phyloP scores from a whole-genome alignment of 2,797 vertebrate species.

The Natrix natrix region DNA sequence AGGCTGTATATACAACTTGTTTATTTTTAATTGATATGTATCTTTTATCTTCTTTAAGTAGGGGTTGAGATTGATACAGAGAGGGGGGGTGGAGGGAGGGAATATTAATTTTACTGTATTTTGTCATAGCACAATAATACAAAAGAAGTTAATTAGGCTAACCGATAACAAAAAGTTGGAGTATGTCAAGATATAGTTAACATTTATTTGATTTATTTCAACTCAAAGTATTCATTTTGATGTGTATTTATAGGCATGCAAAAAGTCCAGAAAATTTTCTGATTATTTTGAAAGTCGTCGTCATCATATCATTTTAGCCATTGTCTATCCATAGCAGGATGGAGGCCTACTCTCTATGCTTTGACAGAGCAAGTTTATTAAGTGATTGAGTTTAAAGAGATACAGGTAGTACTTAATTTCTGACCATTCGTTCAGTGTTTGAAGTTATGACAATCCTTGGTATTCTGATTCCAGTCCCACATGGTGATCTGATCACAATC shows the following conservation, averaged over 20 bases:
- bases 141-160: not conserved
- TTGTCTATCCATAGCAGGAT: not conserved
- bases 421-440: not conserved
- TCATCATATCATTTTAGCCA: not conserved
- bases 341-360: not conserved
- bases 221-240: not conserved
- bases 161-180: not conserved
- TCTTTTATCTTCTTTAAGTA: not conserved
- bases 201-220: not conserved
- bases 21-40: not conserved
- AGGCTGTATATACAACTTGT: not conserved
- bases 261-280: not conserved
- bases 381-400: not conserved
- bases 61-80: not conserved
- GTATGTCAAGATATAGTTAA: not conserved
- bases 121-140: not conserved
- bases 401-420: not conserved
- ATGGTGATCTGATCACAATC: not conserved
- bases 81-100: not conserved
- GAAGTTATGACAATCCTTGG: not conserved
- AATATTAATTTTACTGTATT: not conserved
- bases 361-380: not conserved
- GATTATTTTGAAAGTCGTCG: not conserved
- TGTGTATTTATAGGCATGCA: not conserved
- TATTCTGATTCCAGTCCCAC: not conserved